A percentile compares a stretch with the other conserved stretches of the same genome.
Conservation (phyloP, 2,888 invertebrate species). For the Agriotes lineatus region DNA sequence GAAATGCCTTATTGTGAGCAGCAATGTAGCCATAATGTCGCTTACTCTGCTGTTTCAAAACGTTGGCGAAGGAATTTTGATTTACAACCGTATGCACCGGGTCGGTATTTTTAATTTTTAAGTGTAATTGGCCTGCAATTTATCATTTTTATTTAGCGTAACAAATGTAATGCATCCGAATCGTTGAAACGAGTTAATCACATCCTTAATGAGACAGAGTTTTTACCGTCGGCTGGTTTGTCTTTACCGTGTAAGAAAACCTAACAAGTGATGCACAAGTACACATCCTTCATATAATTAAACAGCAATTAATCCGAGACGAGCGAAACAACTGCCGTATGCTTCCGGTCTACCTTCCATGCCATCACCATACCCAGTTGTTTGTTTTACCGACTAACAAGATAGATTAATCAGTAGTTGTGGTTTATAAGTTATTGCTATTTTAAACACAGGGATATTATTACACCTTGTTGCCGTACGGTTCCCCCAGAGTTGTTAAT, state of each 20-base stretch:
- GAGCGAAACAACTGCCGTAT: slow-evolving; percentile 44
- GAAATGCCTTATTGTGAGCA: too few relatives aligned
- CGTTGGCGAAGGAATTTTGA: too few relatives aligned
- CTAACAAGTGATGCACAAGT: slow-evolving; percentile 45
- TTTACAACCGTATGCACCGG: too few relatives aligned
- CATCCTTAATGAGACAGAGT: slow-evolving; percentile 39
- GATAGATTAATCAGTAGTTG: slow-evolving; percentile 32
- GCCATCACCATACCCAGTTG: slow-evolving; percentile 22
- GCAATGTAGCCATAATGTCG: too few relatives aligned
- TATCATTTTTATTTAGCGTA: slow-evolving; percentile 41
- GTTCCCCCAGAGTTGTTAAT: too few relatives aligned
- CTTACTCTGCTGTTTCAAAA: too few relatives aligned
- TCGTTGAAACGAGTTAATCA: slow-evolving; percentile 40
- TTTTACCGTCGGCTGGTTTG: slow-evolving; percentile 37
- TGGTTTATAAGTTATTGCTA: slow-evolving; percentile 32
- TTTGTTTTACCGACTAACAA: slow-evolving; percentile 38
- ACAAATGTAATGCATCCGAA: slow-evolving; percentile 30
- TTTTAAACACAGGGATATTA: slow-evolving; percentile 21
- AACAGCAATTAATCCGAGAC: slow-evolving; percentile 49
- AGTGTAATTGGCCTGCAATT: slow-evolving; percentile 16
- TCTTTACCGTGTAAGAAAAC: slow-evolving; percentile 41
- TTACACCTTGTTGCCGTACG: not conserved
- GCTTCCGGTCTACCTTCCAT: slow-evolving; percentile 46
- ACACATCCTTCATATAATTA: slow-evolving; percentile 49
- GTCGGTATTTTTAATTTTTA: slow-evolving; percentile 23